phyloP scores from a whole-genome alignment of 1,140 invertebrate species.

The Pemphigus obesinymphae region DNA sequence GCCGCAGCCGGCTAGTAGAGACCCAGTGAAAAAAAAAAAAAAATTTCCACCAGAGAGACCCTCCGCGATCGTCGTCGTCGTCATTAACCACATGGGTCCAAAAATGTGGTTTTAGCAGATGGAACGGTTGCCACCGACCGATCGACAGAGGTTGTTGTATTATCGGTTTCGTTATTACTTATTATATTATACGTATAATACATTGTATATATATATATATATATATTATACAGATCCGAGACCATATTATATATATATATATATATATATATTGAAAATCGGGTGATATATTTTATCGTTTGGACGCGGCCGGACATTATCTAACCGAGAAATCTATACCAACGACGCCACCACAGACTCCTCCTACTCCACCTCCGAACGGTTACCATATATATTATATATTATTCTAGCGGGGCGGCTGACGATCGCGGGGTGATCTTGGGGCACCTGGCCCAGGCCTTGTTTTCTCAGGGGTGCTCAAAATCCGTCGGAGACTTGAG shows the following conservation, averaged over 20 bases:
- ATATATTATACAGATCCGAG: not conserved
- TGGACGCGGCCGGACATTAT: not conserved
- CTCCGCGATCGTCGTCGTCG: not conserved
- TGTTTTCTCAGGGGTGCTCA: not conserved
- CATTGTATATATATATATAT: not conserved
- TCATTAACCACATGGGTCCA: constrained; percentile 32
- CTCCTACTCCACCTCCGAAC: not conserved
- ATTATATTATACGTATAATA: not conserved
- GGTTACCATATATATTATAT: no score
- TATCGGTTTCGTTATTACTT: not conserved
- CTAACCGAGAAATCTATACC: constrained; percentile 24
- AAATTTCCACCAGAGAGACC: constrained; percentile 19
- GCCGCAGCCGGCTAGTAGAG: no score
- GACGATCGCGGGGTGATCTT: not conserved
- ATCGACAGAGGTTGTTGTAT: not conserved
- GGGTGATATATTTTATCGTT: constrained; percentile 5
- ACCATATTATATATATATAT: not conserved
- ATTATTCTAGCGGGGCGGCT: not conserved
- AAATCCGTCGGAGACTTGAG: not conserved
- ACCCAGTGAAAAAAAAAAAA: not conserved
- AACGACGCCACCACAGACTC: not conserved
- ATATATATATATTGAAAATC: not conserved
- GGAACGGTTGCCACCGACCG: not conserved
- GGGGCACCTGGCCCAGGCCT: not conserved
- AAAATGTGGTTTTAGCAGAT: constrained; percentile 35